Percentiles rank a stretch among this genome's conserved stretches.
phyloP scores from a whole-genome alignment of 2,888 invertebrate species.

The Teinopalpus imperialis region DNA sequence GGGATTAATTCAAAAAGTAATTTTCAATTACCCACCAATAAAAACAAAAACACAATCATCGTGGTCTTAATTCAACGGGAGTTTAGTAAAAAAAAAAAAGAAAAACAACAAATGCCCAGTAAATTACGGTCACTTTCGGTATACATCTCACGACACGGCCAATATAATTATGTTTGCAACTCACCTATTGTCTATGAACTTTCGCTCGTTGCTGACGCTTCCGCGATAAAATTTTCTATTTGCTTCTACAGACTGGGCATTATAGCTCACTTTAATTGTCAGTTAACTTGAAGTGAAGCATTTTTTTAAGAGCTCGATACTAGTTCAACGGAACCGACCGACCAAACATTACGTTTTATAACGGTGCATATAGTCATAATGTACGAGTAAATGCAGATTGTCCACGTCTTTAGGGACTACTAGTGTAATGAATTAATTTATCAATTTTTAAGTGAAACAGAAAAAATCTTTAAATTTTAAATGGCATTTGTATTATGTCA shows the following conservation, averaged over 20 bases:
- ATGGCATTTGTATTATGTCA: no score
- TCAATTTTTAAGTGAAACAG: no score
- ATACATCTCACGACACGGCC: constrained; percentile 39
- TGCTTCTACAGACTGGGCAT: background rate
- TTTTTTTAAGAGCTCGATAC: constrained; percentile 7
- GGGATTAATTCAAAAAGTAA: no score
- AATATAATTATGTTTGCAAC: constrained; percentile 43
- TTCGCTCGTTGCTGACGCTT: constrained; percentile 44
- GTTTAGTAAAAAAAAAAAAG: no score
- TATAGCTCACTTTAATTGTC: constrained; percentile 2
- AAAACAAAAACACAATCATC: no score
- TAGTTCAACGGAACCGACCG: constrained; percentile 2
- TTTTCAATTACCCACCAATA: no score
- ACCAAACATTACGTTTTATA: background rate
- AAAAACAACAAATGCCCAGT: constrained; percentile 19
- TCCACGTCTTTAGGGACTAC: no score
- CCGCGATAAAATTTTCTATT: constrained; percentile 13
- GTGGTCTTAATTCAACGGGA: no score
- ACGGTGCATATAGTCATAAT: constrained; percentile 1
- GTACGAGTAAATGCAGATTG: background rate
- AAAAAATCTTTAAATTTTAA: no score
- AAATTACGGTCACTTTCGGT: constrained; percentile 53
- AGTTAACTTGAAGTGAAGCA: constrained; percentile 11
- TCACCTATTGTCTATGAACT: constrained; percentile 59
- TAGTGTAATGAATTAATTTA: no score